Percentiles rank a stretch among this genome's conserved stretches.
phyloP scores from a whole-genome alignment of 2,113 vertebrate species.

The Chamaea fasciata region DNA sequence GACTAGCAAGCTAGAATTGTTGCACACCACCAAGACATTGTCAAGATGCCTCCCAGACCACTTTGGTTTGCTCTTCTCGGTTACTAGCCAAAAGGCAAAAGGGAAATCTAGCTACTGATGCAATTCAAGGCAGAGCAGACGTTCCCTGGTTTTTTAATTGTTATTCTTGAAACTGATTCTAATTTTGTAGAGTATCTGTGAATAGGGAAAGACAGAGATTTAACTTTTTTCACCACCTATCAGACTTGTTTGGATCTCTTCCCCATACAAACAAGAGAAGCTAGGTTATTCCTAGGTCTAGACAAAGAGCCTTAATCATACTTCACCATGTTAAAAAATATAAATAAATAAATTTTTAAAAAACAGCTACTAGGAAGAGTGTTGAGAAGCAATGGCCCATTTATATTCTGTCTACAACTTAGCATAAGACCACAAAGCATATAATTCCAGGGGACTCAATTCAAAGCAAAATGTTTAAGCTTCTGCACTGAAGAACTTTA shows the following conservation, averaged over 20 bases:
- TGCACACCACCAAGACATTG: neutral
- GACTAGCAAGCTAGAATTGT: neutral
- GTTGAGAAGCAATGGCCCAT: neutral
- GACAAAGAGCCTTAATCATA: neutral
- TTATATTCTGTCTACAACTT: conserved; percentile 28
- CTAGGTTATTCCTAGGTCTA: neutral
- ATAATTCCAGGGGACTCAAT: conserved; percentile 41
- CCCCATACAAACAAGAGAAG: neutral
- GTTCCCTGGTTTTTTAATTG: neutral
- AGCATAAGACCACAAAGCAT: conserved; percentile 42
- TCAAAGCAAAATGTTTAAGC: conserved; percentile 66
- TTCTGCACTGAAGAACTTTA: conserved; percentile 34
- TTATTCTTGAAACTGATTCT: neutral
- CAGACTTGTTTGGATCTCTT: neutral
- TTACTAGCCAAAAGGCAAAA: neutral
- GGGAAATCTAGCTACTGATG: neutral
- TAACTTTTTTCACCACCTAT: neutral
- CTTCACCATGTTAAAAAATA: neutral
- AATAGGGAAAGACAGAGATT: neutral
- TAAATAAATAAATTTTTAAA: neutral
- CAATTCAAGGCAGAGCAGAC: neutral
- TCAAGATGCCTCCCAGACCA: neutral
- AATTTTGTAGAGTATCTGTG: neutral
- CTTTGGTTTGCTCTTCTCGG: neutral
- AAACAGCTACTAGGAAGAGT: neutral